Base-by-base conservation (phyloP, 2,113 vertebrate genomes). In the Microtus ochrogaster region DNA sequence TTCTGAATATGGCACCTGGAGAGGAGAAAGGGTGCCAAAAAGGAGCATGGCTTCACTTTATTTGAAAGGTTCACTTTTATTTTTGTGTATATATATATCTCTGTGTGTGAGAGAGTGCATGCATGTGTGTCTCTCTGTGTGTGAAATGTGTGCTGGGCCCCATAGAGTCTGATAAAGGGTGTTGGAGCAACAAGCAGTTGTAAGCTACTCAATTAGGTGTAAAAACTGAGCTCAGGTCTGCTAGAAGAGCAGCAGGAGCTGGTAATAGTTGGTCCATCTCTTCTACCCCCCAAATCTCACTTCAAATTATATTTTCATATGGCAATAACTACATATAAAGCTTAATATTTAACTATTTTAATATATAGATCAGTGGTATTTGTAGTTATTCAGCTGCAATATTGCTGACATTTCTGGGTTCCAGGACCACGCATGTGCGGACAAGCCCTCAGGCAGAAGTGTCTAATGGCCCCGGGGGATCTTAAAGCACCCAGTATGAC, bases 21-120 rank as follows among this genome's bases (percentile, higher is more conserved):
- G 49, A 87, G 33, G 95, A 97, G 94, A 91, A 77, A 97, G 47
- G 94, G 91, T 93, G 49, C 39, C 92, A 47, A 44, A 89, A 49
- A 85, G 19, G 36, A 85, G 13, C 47, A 82, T 41, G 4, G 49
- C 28, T 16, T 84, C 28, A 10, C 82, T 84, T 65, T 44, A 66
- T 61, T 39, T 39, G 63, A 41, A 61, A 61, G 21, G 22, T 82
- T 39, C 7, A 4, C 55, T 68, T 89, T 94, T 83, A 91, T 26
- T 61, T 83, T 83, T 83, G 36, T 82, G 5, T 82, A 24, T 2
- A 49, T 79, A 52, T 79, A 52, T n/a, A 4, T 79, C 17, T 79
- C 12, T 79, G 33, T 81, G 33, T n/a, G 16, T 21, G 6, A 0
- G 55, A 58, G 55, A 17, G 74, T 49, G 74, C 49, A 28, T 49